phyloP scores from a whole-genome alignment of 2,113 vertebrate genomes.

The Oxyura jamaicensis region DNA sequence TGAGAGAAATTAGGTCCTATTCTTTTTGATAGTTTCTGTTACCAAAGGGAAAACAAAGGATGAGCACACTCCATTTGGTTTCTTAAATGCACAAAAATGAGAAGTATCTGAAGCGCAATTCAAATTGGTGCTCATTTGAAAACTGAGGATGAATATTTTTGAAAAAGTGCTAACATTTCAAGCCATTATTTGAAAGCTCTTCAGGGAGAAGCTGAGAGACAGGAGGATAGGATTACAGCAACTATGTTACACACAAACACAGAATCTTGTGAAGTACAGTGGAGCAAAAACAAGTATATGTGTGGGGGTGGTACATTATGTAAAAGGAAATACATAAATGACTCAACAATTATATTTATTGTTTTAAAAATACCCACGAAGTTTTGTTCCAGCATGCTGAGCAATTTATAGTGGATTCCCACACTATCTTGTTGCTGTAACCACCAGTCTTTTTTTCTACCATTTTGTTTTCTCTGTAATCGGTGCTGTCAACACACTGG shows the following conservation, averaged over 20 bases:
- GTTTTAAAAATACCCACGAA: background rate
- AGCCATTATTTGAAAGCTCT: background rate
- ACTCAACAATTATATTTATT: constrained; percentile 12
- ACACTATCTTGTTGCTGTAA: background rate
- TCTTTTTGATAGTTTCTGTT: constrained; percentile 11
- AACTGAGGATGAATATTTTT: background rate
- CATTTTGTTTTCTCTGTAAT: background rate
- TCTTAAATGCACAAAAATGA: background rate
- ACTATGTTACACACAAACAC: background rate
- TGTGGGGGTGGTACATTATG: background rate
- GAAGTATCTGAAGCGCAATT: background rate
- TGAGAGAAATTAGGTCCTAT: constrained; percentile 1
- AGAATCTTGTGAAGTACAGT: background rate
- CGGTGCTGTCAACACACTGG: no score
- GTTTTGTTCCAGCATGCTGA: background rate
- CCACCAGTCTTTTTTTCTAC: background rate
- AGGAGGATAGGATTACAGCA: background rate
- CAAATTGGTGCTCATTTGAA: background rate
- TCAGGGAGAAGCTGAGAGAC: background rate
- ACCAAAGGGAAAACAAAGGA: background rate
- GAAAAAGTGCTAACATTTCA: background rate
- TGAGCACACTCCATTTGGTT: background rate
- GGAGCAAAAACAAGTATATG: background rate
- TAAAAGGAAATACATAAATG: constrained; percentile 27
- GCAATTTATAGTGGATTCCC: background rate